phyloP scores from a whole-genome alignment of 2,113 vertebrate genomes.

The Bagarius yarrelli region DNA sequence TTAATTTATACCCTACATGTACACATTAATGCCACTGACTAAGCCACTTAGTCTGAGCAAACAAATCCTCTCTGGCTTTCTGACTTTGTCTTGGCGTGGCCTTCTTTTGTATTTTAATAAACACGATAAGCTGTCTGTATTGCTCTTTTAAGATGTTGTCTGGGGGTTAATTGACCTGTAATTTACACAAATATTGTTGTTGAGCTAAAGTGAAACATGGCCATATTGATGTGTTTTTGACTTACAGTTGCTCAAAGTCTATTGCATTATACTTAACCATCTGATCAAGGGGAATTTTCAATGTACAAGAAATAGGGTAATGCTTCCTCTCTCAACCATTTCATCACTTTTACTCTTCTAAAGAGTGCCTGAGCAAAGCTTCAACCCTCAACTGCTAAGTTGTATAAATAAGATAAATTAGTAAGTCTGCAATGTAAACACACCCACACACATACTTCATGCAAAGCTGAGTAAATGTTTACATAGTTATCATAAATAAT shows the following conservation, averaged over 20 bases:
- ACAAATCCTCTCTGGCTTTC: constrained; percentile 18
- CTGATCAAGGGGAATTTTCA: constrained; percentile 8
- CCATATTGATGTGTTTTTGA: neutral
- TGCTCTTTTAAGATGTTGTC: neutral
- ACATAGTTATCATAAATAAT: constrained; percentile 40
- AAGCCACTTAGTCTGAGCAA: constrained; percentile 36
- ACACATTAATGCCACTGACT: constrained; percentile 5
- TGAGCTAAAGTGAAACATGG: neutral
- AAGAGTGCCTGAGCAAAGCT: neutral
- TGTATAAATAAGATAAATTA: too few species aligned
- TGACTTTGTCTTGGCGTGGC: constrained; percentile 39
- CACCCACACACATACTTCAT: neutral
- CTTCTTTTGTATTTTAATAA: constrained; percentile 20
- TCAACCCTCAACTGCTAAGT: too few species aligned
- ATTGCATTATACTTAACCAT: neutral
- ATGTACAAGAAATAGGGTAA: constrained; percentile 11
- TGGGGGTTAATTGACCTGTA: neutral
- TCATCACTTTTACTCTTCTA: constrained; percentile 17
- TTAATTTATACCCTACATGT: constrained; percentile 34
- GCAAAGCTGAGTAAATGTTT: constrained; percentile 39
- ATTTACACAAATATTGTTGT: neutral
- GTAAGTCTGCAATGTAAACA: constrained; percentile 17
- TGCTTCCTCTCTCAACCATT: constrained; percentile 11
- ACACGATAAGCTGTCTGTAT: neutral
- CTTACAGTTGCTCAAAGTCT: neutral